phyloP scores from a whole-genome alignment of 2,113 vertebrate species.

The Murina feae region DNA sequence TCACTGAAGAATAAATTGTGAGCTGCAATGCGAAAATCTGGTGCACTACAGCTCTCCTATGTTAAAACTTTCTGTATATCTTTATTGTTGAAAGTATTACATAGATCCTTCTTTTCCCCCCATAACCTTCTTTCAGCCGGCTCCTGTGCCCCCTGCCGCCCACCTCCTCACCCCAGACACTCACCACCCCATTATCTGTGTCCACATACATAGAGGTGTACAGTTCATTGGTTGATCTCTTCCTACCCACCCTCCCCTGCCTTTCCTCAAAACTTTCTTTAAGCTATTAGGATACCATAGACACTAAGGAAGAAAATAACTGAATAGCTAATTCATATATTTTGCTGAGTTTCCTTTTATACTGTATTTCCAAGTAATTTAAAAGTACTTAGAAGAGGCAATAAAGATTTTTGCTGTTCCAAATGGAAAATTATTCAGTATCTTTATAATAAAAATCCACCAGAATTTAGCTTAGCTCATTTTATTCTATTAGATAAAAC shows the following conservation, averaged over 20 bases:
- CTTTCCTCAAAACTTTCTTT: background rate
- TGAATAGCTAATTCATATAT: background rate
- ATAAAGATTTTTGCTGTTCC: constrained; percentile 9
- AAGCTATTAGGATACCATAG: background rate
- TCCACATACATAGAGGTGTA: too few species aligned
- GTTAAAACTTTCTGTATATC: background rate
- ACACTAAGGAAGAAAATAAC: constrained; percentile 23
- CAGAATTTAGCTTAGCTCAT: constrained; percentile 39
- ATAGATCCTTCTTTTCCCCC: too few species aligned
- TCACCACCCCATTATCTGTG: too few species aligned
- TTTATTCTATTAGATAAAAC: constrained; percentile 27
- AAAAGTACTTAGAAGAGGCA: background rate
- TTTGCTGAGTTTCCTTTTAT: constrained; percentile 2
- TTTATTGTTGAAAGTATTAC: too few species aligned
- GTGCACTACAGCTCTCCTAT: background rate
- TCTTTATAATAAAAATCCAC: constrained; percentile 15
- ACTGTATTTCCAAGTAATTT: constrained; percentile 17
- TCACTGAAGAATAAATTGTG: background rate
- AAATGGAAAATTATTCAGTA: constrained; percentile 9
- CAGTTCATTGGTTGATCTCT: too few species aligned
- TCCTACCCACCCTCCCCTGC: too few species aligned
- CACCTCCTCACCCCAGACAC: too few species aligned
- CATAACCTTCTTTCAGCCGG: too few species aligned
- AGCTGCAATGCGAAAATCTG: background rate
- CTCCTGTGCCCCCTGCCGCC: too few species aligned